Evolutionary conservation across 1,140 invertebrate species (phyloP).

Genomic region (Euura saliciscinereae): DNA sequence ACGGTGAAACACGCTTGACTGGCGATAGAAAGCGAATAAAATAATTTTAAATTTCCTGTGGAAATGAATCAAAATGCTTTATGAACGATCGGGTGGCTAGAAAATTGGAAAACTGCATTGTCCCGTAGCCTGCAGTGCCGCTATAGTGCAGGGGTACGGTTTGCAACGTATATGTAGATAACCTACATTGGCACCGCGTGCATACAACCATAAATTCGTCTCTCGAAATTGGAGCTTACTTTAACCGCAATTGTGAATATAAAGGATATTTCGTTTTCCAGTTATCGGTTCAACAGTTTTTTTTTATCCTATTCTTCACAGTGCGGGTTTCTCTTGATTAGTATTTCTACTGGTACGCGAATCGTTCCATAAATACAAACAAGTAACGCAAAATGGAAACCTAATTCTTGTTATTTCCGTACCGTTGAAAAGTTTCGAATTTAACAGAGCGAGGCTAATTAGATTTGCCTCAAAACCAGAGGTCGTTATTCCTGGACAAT

Average conservation of each 20-base stretch:
- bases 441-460: too few species aligned
- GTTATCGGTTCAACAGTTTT: not conserved
- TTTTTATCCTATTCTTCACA: not conserved
- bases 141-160: not conserved
- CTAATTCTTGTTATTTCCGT: too few species aligned
- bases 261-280: conserved; percentile 6
- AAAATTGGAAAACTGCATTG: conserved; percentile 51
- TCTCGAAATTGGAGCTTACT: conserved; percentile 22
- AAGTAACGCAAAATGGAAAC: too few species aligned
- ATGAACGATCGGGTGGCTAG: conserved; percentile 44
- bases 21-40: conserved; percentile 30
- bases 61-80: conserved; percentile 48
- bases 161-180: conserved; percentile 20
- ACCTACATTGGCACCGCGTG: conserved; percentile 9
- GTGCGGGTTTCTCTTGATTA: too few species aligned
- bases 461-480: too few species aligned
- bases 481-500: too few species aligned
- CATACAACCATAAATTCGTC: conserved; percentile 39
- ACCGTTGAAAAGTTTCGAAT: too few species aligned
- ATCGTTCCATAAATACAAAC: too few species aligned
- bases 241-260: conserved; percentile 16
- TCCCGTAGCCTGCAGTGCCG: conserved; percentile 20
- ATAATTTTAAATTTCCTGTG: conserved; percentile 42
- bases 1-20: not conserved
- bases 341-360: too few species aligned